A percentile compares a stretch with the other conserved stretches of the same genome.
These are phyloP conservation scores for Scleropages formosus DNA, from an alignment of 2,797 vertebrate species.

Conservation along the genomic window DNA sequence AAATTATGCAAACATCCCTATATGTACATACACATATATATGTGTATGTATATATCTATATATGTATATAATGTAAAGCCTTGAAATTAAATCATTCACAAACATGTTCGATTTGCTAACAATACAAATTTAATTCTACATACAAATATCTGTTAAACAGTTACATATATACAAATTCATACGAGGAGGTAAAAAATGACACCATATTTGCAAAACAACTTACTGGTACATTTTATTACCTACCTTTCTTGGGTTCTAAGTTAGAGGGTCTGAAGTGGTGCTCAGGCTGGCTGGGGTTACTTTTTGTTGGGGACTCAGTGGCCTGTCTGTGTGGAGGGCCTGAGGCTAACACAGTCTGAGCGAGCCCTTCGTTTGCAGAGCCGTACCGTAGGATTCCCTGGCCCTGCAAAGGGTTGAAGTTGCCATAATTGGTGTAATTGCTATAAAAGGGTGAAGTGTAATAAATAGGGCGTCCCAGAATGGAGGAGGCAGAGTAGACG, in stretches of 20 bases:
- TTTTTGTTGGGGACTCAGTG: conserved; percentile 85
- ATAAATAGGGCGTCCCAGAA: conserved; percentile 94
- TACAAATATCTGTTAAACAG: not conserved
- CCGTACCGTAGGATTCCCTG: conserved; percentile 93
- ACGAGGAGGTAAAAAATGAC: not conserved
- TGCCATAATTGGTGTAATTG: conserved; percentile 97
- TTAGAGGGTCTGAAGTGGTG: conserved; percentile 83
- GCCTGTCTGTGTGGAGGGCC: conserved; percentile 78
- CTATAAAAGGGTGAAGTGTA: conserved; percentile 97
- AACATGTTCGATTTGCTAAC: not conserved
- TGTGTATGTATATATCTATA: no score
- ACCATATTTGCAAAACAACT: not conserved
- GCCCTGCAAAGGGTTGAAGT: conserved; percentile 90
- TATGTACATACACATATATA: no score
- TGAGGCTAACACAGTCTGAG: conserved; percentile 66
- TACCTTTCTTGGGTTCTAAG: conserved; percentile 96
- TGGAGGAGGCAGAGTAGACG: conserved; percentile 84
- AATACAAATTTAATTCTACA: conserved; percentile 1
- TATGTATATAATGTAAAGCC: no score
- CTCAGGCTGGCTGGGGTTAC: conserved; percentile 78
- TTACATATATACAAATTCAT: conserved; percentile 17
- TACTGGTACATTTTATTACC: conserved; percentile 56
- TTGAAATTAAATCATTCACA: no score
- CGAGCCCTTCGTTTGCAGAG: conserved; percentile 79
- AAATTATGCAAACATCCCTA: not conserved